Conservation (phyloP, 2,113 vertebrate species). For the Muntiacus muntjak region DNA sequence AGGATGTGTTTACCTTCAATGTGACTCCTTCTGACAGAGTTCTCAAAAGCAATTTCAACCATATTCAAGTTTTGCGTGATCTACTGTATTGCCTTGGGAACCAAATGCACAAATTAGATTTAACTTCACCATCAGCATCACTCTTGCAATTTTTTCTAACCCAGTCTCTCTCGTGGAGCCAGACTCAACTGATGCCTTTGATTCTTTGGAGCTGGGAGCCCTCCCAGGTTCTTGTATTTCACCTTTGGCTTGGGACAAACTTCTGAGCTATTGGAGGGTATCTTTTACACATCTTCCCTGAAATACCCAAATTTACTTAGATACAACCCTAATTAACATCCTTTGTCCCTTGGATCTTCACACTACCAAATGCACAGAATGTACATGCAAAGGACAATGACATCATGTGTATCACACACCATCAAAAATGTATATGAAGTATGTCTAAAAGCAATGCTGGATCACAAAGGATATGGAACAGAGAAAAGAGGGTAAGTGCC, state of each 20-base stretch:
- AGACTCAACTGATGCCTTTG: background rate
- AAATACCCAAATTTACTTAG: background rate
- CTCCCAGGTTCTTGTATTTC: background rate
- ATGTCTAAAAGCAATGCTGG: background rate
- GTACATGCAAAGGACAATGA: background rate
- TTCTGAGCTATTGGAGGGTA: background rate
- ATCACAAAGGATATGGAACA: background rate
- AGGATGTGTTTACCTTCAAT: background rate
- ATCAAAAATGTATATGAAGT: background rate
- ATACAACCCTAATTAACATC: background rate
- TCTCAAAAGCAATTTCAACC: background rate
- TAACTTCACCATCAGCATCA: background rate
- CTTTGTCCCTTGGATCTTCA: background rate
- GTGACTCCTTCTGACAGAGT: background rate
- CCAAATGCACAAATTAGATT: background rate
- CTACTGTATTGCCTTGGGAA: background rate
- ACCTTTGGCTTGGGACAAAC: background rate
- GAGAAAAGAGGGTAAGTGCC: background rate
- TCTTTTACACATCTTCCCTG: background rate
- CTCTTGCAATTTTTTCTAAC: background rate
- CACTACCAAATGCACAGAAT: background rate
- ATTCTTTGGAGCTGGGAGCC: background rate
- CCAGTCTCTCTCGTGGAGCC: background rate
- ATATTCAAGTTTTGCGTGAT: background rate
- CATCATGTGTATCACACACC: background rate